phyloP scores from a whole-genome alignment of 1,140 invertebrate genomes.

The Bactericera cockerelli region DNA sequence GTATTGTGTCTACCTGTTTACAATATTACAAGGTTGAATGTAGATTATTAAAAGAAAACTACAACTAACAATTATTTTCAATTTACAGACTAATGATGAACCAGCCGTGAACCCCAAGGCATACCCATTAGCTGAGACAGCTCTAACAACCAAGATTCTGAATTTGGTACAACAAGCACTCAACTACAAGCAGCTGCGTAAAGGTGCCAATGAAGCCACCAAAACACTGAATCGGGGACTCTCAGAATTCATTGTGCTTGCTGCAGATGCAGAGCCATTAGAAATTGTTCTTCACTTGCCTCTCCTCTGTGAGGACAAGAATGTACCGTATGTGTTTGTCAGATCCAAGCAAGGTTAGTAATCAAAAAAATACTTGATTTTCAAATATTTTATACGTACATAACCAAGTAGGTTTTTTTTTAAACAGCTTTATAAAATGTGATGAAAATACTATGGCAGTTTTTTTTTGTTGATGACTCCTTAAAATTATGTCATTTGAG shows the following conservation, averaged over 20 bases:
- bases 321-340: constrained; percentile 98
- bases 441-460: too few species aligned
- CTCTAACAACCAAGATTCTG: constrained; percentile 82
- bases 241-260: constrained; percentile 94
- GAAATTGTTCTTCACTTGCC: constrained; percentile 97
- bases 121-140: constrained; percentile 86
- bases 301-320: constrained; percentile 97
- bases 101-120: constrained; percentile 79
- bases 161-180: constrained; percentile 90
- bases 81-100: constrained; percentile 58
- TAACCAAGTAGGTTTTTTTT: too few species aligned
- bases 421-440: too few species aligned
- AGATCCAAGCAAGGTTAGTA: constrained; percentile 71
- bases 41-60: too few species aligned
- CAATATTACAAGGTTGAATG: too few species aligned
- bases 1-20: too few species aligned
- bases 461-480: too few species aligned
- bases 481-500: too few species aligned
- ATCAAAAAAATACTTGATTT: too few species aligned
- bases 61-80: too few species aligned
- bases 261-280: constrained; percentile 91
- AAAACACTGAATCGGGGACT: constrained; percentile 90
- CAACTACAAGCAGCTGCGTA: constrained; percentile 92
- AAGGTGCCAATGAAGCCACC: constrained; percentile 97
- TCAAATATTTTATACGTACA: too few species aligned